Base-by-base conservation (phyloP, 23 tunicate species). In the Halocynthia aurantium region DNA sequence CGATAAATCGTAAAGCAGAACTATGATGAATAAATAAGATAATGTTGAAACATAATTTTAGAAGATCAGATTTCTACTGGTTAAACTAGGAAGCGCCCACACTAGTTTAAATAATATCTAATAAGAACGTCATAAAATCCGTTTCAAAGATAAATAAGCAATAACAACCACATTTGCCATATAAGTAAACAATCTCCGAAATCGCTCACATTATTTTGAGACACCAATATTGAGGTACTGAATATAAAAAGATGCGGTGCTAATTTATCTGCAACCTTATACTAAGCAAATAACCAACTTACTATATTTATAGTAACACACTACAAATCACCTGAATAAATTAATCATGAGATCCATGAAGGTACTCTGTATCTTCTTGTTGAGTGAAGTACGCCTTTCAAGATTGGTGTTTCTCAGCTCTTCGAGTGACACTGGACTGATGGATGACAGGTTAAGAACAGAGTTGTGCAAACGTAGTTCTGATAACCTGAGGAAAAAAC, bases 271-370 rank as follows among this genome's bases (percentile, higher is more conserved):
- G 13, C 52, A 11, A 13, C 63, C 62, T 31, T 12, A 51, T 12
- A 61, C n/a, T 2, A 31, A 2, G 10, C 50, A 72, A n/a, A n/a
- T n/a, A n/a, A 44, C 77, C 5, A 21, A 61, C 77, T 12, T 2
- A 51, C 63, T 12, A 13, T 49, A 11, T 17, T 19, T 67, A 17
- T 67, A 67, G 21, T 12, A 67, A 15, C 22, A 11, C 6, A 40
- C 75, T 20, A 44, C 50, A 68, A 20, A 20, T 68, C 73, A 88
- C 95, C 95, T 78, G 53, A 88, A 88, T 19, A 88, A 31, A 67
- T 88, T 88, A 68, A 88, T 80, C 95, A 88, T 88, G 84, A 88
- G 77, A 44, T 83, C 88, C 79, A 84, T 73, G 62, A 88, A 88
- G 15, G 80, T 75, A 19, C 67, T 55, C 67, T 82, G 67, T 7